Conservation (phyloP, 2,797 vertebrate species). For the Enteromius argenteus region DNA sequence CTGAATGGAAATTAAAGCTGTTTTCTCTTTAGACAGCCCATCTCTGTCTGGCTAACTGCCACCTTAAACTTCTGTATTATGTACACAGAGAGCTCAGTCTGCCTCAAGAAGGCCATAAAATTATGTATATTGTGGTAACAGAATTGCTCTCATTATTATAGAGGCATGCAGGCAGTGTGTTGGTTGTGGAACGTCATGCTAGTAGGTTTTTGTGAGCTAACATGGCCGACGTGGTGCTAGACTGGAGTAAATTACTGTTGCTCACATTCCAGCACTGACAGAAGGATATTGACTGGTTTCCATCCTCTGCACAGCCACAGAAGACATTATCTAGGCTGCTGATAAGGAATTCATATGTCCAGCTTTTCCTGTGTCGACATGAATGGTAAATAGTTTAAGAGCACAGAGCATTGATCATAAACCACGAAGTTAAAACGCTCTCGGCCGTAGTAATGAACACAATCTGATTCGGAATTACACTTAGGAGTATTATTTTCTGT, state of each 20-base stretch:
- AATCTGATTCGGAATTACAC: not conserved
- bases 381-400: conserved; percentile 63
- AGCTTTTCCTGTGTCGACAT: conserved; percentile 62
- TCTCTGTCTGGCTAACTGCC: conserved; percentile 11
- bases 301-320: conserved; percentile 64
- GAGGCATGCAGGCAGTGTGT: conserved; percentile 33
- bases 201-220: conserved; percentile 21
- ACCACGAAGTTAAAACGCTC: conserved; percentile 33
- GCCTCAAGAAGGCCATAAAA: not conserved
- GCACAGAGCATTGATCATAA: conserved; percentile 34
- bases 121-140: conserved; percentile 4
- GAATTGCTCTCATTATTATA: conserved; percentile 36
- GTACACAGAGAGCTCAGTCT: conserved; percentile 30
- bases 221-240: conserved; percentile 35
- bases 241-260: conserved; percentile 58
- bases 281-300: conserved; percentile 64
- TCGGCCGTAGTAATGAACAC: not conserved
- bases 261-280: conserved; percentile 63
- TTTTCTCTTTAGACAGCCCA: conserved; percentile 15
- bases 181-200: conserved; percentile 39
- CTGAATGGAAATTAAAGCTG: not conserved
- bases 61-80: conserved; percentile 21
- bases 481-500: not conserved
- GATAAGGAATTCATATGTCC: conserved; percentile 65
- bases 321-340: conserved; percentile 64